Evolutionary conservation across 2,797 vertebrate species (phyloP).

Genomic region (Melanotaenia nigrans): DNA sequence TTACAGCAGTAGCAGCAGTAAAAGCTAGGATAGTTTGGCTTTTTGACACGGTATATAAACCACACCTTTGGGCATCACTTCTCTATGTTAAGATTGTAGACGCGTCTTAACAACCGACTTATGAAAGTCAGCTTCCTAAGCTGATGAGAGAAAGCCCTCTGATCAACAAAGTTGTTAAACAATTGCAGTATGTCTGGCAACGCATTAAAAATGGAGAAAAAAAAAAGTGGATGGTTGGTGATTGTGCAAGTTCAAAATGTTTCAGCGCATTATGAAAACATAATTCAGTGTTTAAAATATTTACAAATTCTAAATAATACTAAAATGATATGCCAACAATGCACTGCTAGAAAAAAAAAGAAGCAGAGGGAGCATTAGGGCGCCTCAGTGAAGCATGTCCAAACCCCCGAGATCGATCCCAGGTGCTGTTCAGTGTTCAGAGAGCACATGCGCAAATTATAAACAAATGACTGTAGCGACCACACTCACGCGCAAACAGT

Average conservation of each 20-base stretch:
- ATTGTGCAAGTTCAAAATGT: constrained; percentile 76
- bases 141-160: constrained; percentile 46
- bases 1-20: constrained; percentile 51
- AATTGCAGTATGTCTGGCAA: constrained; percentile 70
- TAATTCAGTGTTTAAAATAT: constrained; percentile 80
- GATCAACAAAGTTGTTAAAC: constrained; percentile 34
- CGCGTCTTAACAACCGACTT: constrained; percentile 24
- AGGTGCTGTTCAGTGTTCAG: constrained; percentile 31
- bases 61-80: constrained; percentile 12
- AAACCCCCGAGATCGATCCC: constrained; percentile 15
- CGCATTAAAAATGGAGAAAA: constrained; percentile 20
- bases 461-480: constrained; percentile 45
- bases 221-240: constrained; percentile 54
- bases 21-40: constrained; percentile 60
- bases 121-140: constrained; percentile 57
- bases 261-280: constrained; percentile 68
- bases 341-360: constrained; percentile 38
- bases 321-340: constrained; percentile 71
- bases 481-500: constrained; percentile 47
- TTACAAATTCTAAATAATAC: constrained; percentile 74
- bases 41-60: constrained; percentile 45
- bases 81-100: constrained; percentile 37
- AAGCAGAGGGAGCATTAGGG: constrained; percentile 26
- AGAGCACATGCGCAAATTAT: constrained; percentile 43
- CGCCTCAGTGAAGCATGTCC: neutral